Conservation (phyloP, 2,113 vertebrate species). For the Carassius carassius region DNA sequence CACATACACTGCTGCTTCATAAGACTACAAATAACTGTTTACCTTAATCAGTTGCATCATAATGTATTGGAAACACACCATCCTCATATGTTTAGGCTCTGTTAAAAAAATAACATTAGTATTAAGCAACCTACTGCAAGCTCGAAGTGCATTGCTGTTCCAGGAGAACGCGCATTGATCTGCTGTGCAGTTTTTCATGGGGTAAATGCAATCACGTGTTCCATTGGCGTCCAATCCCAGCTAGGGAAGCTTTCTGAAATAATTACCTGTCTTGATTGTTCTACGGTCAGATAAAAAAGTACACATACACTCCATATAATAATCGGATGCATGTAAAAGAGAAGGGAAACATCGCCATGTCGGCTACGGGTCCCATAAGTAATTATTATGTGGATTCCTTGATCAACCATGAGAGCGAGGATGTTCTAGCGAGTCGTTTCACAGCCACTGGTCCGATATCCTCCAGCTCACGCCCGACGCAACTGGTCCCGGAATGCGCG, state of each 20-base stretch:
- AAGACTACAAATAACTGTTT: neutral
- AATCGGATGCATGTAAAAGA: conserved; percentile 99
- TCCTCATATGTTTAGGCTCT: neutral
- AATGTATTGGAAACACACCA: neutral
- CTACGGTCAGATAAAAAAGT: conserved; percentile 99
- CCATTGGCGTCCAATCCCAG: conserved; percentile 85
- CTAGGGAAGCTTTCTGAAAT: conserved; percentile 91
- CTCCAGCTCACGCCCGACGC: conserved; percentile 85
- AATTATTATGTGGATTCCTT: conserved; percentile 99
- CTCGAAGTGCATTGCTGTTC: conserved; percentile 65
- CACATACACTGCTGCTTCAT: conserved; percentile 57
- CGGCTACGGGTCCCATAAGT: conserved; percentile 97
- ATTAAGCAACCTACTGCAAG: conserved; percentile 47
- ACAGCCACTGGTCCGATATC: conserved; percentile 88
- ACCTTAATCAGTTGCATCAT: neutral
- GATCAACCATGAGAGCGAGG: conserved; percentile 94
- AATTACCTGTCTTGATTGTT: conserved; percentile 99
- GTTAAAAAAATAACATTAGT: conserved; percentile 35
- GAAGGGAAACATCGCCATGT: conserved; percentile 89
- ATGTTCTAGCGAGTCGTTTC: conserved; percentile 90
- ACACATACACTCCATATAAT: conserved; percentile 99
- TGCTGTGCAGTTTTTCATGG: conserved; percentile 90
- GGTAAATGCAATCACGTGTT: conserved; percentile 99
- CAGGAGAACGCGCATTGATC: conserved; percentile 94
- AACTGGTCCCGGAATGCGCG: conserved; percentile 90